Evolutionary conservation across 2,113 vertebrate species (phyloP).

Genomic region (Illadopsis cleaveri): DNA sequence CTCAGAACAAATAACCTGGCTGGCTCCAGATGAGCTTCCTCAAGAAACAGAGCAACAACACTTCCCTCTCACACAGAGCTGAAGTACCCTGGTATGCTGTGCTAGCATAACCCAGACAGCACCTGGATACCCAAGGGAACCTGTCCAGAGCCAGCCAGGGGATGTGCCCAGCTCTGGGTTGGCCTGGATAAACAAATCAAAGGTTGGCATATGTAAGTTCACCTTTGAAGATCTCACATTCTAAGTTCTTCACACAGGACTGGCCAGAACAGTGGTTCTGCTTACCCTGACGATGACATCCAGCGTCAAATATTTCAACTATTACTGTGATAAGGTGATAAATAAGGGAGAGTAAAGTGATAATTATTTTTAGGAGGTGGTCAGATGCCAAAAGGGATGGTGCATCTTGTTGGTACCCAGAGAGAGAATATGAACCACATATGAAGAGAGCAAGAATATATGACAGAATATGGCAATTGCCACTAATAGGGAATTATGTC

Average conservation of each 20-base stretch:
- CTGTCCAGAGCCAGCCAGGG: neutral
- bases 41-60: neutral
- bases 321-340: neutral
- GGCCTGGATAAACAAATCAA: neutral
- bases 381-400: neutral
- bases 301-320: neutral
- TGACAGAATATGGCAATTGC: neutral
- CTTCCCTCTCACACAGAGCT: neutral
- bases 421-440: neutral
- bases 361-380: neutral
- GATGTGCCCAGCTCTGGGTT: neutral
- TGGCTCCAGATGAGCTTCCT: neutral
- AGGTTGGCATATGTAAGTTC: accelerated
- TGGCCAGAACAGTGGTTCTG: neutral
- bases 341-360: neutral
- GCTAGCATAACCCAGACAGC: neutral
- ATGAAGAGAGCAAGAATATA: neutral
- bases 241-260: neutral
- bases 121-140: accelerated
- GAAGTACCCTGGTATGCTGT: accelerated
- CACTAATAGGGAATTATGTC: neutral
- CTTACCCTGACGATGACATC: neutral
- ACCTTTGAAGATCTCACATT: neutral
- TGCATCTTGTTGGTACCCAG: neutral
- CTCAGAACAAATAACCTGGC: neutral